Conservation (phyloP, 2,888 invertebrate species). For the Dione vanillae region DNA sequence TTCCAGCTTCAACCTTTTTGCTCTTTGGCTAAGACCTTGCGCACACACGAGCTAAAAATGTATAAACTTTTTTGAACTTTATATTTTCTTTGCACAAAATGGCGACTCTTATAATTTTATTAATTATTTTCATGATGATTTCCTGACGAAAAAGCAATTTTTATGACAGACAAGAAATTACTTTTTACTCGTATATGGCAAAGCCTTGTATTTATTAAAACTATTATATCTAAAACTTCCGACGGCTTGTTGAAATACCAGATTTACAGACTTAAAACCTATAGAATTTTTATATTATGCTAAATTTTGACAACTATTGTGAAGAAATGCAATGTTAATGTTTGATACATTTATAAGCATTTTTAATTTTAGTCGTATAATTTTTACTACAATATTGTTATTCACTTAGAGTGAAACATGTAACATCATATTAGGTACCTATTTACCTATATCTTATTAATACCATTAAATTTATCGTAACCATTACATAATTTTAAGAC, state of each 20-base stretch:
- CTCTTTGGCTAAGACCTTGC: constrained; percentile 41
- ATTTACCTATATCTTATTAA: neutral
- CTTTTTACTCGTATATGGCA: constrained; percentile 40
- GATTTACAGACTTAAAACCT: constrained; percentile 37
- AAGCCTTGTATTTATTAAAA: constrained; percentile 43
- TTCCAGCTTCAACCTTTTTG: constrained; percentile 81
- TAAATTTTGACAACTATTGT: neutral
- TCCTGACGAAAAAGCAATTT: no score
- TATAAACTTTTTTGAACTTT: constrained; percentile 44
- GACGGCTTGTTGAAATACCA: constrained; percentile 76
- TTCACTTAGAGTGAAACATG: neutral
- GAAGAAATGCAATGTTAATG: no score
- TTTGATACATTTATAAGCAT: neutral
- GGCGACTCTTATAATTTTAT: no score
- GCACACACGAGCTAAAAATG: constrained; percentile 39
- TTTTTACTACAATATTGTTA: no score
- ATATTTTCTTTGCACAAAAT: no score
- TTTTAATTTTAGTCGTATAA: no score
- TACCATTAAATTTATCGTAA: no score
- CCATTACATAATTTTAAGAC: no score
- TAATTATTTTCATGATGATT: no score
- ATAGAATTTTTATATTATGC: constrained; percentile 32
- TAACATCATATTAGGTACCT: neutral
- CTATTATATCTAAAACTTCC: constrained; percentile 69
- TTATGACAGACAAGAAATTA: constrained; percentile 5